phyloP scores from a whole-genome alignment of 1,140 invertebrate genomes.

The Pseudomyrmex pallidus region DNA sequence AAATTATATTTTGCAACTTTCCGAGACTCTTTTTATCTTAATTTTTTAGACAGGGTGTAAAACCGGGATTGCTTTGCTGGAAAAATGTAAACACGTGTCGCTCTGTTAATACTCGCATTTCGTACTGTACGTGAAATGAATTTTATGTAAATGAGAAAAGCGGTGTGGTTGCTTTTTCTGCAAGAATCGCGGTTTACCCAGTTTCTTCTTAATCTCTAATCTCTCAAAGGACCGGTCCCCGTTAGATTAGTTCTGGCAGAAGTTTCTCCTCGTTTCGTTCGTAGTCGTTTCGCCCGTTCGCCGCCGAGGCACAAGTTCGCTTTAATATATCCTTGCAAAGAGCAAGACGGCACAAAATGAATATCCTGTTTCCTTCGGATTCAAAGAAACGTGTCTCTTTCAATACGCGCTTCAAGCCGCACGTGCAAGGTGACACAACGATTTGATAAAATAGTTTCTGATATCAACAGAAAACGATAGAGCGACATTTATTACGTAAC shows the following conservation, averaged over 20 bases:
- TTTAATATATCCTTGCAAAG: slow-evolving; percentile 41
- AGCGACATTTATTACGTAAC: background rate
- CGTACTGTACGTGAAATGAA: background rate
- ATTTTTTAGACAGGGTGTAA: background rate
- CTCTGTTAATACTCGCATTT: slow-evolving; percentile 35
- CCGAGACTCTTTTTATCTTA: background rate
- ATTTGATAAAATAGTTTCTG: background rate
- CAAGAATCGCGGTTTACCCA: slow-evolving; percentile 14
- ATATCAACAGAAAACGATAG: background rate
- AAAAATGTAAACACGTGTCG: slow-evolving; percentile 3
- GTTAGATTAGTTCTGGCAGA: slow-evolving; percentile 48
- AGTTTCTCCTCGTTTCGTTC: background rate
- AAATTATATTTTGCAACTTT: background rate
- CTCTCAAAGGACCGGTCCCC: slow-evolving; percentile 41
- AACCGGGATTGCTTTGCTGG: background rate
- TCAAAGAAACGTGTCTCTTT: background rate
- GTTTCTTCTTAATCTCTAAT: slow-evolving; percentile 53
- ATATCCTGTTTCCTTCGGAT: background rate
- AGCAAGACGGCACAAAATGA: background rate
- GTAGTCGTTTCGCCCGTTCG: background rate
- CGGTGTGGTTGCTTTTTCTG: slow-evolving; percentile 19
- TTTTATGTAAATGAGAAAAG: slow-evolving; percentile 8
- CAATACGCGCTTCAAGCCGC: too few species aligned
- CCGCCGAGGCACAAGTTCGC: background rate
- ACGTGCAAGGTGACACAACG: too few species aligned